Evolutionary conservation across 2,797 vertebrate species (phyloP).

Genomic region (Ambastaia sidthimunki): DNA sequence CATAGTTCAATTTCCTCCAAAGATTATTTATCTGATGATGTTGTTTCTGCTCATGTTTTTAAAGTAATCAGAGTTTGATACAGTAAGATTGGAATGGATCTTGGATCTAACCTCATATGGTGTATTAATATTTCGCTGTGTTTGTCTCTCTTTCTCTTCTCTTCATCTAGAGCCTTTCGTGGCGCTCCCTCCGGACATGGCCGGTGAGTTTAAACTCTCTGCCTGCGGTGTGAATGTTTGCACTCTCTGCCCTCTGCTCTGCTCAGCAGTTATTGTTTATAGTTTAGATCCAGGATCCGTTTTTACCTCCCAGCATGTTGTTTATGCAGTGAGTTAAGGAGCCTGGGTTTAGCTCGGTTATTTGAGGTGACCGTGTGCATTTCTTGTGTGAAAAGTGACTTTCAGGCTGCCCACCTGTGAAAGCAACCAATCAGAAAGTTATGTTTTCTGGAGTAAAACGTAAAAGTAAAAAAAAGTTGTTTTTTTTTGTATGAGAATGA

Average conservation of each 20-base stretch:
- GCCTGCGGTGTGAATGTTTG: slow-evolving; percentile 52
- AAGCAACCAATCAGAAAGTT: slow-evolving; percentile 5
- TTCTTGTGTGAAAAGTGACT: background rate
- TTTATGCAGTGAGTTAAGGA: slow-evolving; percentile 29
- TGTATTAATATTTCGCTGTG: slow-evolving; percentile 52
- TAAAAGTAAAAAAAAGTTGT: too few species aligned
- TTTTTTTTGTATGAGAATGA: background rate
- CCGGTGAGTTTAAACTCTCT: slow-evolving; percentile 76
- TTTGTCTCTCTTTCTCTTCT: slow-evolving; percentile 41
- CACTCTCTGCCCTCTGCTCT: slow-evolving; percentile 65
- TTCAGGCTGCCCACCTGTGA: background rate
- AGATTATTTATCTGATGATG: background rate
- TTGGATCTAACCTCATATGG: background rate
- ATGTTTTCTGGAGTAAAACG: too few species aligned
- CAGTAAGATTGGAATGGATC: background rate
- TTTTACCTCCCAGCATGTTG: slow-evolving; percentile 27
- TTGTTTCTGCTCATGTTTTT: slow-evolving; percentile 21
- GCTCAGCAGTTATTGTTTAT: slow-evolving; percentile 44
- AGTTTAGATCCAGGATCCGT: slow-evolving; percentile 2
- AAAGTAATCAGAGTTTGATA: slow-evolving; percentile 6
- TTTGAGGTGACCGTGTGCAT: slow-evolving; percentile 14
- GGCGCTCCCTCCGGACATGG: slow-evolving; percentile 88
- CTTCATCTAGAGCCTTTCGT: slow-evolving; percentile 85
- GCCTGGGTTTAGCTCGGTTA: slow-evolving; percentile 45
- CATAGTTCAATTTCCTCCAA: slow-evolving; percentile 57